Evolutionary conservation across 2,888 invertebrate genomes (phyloP).

Genomic region (Agrochola litura): DNA sequence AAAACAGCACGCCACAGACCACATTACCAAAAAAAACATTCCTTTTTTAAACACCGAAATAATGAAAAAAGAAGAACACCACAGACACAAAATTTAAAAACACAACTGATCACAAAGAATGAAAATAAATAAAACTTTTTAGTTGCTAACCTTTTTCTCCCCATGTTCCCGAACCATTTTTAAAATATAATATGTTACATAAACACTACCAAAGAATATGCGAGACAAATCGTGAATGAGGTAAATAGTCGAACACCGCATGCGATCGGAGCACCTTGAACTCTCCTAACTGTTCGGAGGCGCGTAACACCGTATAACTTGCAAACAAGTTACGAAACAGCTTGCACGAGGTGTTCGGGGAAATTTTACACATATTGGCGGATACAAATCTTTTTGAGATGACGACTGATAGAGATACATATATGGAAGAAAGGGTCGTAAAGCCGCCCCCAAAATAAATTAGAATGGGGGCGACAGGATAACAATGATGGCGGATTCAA

Average conservation of each 20-base stretch:
- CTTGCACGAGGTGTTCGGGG: slow-evolving; percentile 7
- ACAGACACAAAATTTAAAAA: slow-evolving; percentile 7
- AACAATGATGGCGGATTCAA: not conserved
- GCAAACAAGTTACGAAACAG: slow-evolving; percentile 48
- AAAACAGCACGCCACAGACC: slow-evolving; percentile 10
- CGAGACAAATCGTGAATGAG: slow-evolving; percentile 63
- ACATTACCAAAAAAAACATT: not conserved
- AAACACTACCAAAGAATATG: slow-evolving; percentile 57
- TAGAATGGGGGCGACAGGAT: not conserved
- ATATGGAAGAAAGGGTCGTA: not conserved
- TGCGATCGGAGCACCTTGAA: slow-evolving; percentile 61
- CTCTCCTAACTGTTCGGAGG: slow-evolving; percentile 49
- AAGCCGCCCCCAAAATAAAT: not conserved
- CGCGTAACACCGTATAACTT: slow-evolving; percentile 32
- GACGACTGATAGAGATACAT: no score
- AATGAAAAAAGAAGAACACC: not conserved
- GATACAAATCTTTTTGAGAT: not conserved
- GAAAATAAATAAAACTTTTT: slow-evolving; percentile 17
- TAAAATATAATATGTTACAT: slow-evolving; percentile 26
- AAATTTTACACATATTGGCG: not conserved
- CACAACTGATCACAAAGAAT: slow-evolving; percentile 11
- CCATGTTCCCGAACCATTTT: slow-evolving; percentile 71
- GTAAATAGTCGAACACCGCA: slow-evolving; percentile 51
- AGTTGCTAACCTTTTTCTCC: slow-evolving; percentile 72
- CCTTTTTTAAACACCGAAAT: not conserved